Evolutionary conservation across 2,797 vertebrate genomes (phyloP), one percentile per base, ranked within the genome.

Genomic region (Toxotes lorentzi): DNA sequence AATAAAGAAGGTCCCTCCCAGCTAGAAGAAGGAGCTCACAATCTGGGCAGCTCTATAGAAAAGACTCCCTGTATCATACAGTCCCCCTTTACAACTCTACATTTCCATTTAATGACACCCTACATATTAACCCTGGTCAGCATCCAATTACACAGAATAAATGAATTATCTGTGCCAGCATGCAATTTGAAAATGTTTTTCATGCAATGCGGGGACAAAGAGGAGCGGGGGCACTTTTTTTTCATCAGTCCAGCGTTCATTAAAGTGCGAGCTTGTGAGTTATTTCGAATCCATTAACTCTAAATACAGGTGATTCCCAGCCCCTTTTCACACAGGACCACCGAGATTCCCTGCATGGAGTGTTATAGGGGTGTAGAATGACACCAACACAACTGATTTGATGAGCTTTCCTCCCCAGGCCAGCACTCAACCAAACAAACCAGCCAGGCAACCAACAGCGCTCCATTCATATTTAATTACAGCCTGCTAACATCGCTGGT

Each of bases 21-120:
- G 95, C 95, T 78, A 93, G 96, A 96, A 96, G 91, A 90, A 96
- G 97, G 96, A 97, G 96, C 97, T 96, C 95, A 94, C 95, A 96
- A 95, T 96, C 95, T 93, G 94, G 93, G 94, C 95, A 94, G 96
- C 96, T 95, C 97, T 97, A 97, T 96, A 97, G 96, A 98, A 97
- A 98, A 95, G 94, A 94, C 95, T 95, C 96, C 96, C 97, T 96
- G 96, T 98, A 98, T 98, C 97, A 97, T 97, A 97, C 96, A 96
- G 96, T 96, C 96, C 96, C 95, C 96, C 83, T 92, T 97, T 97
- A 98, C 97, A 99, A 97, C 96, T 95, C 96, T 96, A 98, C 97
- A 97, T 98, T 98, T 99, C 97, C 97, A 98, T 99, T 98, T 99
- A 98, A 98, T 96, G 96, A 98, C 96, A 97, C 96, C 97, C 96